These are phyloP conservation scores for Punctoribates punctum DNA, from an alignment of 2,888 invertebrate genomes.

Conservation along the genomic window DNA sequence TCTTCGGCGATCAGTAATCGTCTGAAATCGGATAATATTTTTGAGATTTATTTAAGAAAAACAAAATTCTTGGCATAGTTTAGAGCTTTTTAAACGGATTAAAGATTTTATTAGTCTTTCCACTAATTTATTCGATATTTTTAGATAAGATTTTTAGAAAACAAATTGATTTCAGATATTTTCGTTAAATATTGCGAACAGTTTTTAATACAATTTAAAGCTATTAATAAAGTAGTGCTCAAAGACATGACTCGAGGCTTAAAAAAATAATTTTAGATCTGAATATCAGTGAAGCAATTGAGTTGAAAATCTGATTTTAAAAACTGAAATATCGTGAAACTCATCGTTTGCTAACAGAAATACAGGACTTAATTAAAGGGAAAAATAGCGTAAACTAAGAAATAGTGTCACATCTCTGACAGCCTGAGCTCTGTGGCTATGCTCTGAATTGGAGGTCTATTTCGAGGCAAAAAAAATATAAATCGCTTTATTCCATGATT, in stretches of 20 bases:
- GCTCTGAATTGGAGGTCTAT: background rate
- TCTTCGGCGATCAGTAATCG: slow-evolving; percentile 45
- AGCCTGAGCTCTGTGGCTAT: background rate
- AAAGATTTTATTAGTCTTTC: background rate
- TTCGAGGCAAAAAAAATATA: background rate
- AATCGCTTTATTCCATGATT: background rate
- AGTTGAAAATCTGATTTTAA: background rate
- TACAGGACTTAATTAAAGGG: background rate
- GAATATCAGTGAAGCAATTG: background rate
- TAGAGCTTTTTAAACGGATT: background rate
- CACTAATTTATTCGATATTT: background rate
- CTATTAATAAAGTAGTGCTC: background rate
- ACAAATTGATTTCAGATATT: slow-evolving; percentile 5
- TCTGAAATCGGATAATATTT: slow-evolving; percentile 45
- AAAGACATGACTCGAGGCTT: background rate
- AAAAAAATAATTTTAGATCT: background rate
- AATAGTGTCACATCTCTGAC: no score
- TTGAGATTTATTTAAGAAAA: background rate
- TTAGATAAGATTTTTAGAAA: background rate
- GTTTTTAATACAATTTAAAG: background rate
- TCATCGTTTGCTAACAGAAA: background rate
- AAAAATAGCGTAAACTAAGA: no score
- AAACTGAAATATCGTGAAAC: background rate
- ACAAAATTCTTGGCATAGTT: background rate
- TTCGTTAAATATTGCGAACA: no score